phyloP scores from a whole-genome alignment of 2,113 vertebrate species.

The Martes martes region DNA sequence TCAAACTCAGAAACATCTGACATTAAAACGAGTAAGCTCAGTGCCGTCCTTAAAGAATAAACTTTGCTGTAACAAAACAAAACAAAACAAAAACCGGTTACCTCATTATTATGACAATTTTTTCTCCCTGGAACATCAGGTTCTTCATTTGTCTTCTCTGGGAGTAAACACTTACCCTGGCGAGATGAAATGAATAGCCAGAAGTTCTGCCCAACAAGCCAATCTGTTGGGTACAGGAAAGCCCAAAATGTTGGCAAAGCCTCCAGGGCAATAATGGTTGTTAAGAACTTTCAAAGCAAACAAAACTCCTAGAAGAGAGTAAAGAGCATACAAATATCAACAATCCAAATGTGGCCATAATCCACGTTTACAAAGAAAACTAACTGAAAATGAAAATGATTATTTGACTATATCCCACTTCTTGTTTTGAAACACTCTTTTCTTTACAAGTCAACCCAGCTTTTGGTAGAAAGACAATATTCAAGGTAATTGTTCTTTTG shows the following conservation, averaged over 20 bases:
- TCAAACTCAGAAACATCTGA: neutral
- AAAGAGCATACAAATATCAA: constrained; percentile 32
- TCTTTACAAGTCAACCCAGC: neutral
- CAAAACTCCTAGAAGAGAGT: constrained; percentile 89
- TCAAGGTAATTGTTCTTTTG: neutral
- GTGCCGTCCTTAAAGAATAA: constrained; percentile 10
- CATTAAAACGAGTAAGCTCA: neutral
- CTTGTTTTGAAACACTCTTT: neutral
- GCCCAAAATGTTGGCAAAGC: constrained; percentile 86
- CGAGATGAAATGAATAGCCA: constrained; percentile 90
- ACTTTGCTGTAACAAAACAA: neutral
- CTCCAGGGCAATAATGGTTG: constrained; percentile 91
- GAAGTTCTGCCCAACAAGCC: constrained; percentile 93
- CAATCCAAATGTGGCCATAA: neutral
- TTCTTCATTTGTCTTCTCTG: neutral
- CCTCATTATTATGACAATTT: neutral
- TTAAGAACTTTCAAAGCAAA: constrained; percentile 96
- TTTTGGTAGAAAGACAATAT: neutral
- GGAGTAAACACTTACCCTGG: constrained; percentile 87
- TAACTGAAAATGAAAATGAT: constrained; percentile 26
- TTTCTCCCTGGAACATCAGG: constrained; percentile 13
- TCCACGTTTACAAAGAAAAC: neutral
- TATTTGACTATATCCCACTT: neutral
- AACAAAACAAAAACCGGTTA: neutral
- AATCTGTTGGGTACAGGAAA: constrained; percentile 87